Evolutionary conservation across 2,113 vertebrate species (phyloP), one percentile per base, ranked within the genome.

Genomic region (Malurus alboscapulatus): DNA sequence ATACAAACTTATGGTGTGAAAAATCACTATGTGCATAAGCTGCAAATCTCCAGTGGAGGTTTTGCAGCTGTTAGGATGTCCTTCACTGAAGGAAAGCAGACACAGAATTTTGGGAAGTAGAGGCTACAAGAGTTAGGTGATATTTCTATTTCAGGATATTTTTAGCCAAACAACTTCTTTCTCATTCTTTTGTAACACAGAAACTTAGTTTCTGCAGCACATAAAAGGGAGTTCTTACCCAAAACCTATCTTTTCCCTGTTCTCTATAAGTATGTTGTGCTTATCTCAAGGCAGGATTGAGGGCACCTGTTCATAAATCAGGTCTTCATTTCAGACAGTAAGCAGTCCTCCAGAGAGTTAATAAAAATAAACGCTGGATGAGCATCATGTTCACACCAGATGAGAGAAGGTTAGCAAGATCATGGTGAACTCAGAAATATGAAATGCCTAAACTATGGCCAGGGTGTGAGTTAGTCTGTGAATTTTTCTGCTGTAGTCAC

Each of bases 1-100:
- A 88, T 29, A 50, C 48, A 84, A 84, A 92, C 71, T 94, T 92
- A 65, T 1, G 74, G 22, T 18, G 20, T 84, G 34, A 87, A 44
- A 94, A 96, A 83, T 66, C 48, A 20, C 54, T 78, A n/a, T 30
- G 19, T 40, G 16, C 5, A 95, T 81, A 34, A 84, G 40, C 25
- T 86, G 34, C 40, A 94, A 84, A 13, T 44, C 11, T 72, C 5
- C 36, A 69, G 15, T 24, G 8, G 48, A 69, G 8, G 8, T 36
- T 69, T 20, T 81, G 30, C 12, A 55, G 17, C 10, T 5, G 0
- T 55, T 36, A 72, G 6, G 18, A 55, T 73, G 36, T 36, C n/a
- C 45, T 90, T 90, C 55, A 38, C 2, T 63, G 48, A 40, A 59
- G 10, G 30, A 80, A 84, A 66, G 32, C 24, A 58, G 30, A 38